These are phyloP conservation scores for Entosphenus tridentatus DNA, from an alignment of 2,113 vertebrate genomes.

Conservation along the genomic window DNA sequence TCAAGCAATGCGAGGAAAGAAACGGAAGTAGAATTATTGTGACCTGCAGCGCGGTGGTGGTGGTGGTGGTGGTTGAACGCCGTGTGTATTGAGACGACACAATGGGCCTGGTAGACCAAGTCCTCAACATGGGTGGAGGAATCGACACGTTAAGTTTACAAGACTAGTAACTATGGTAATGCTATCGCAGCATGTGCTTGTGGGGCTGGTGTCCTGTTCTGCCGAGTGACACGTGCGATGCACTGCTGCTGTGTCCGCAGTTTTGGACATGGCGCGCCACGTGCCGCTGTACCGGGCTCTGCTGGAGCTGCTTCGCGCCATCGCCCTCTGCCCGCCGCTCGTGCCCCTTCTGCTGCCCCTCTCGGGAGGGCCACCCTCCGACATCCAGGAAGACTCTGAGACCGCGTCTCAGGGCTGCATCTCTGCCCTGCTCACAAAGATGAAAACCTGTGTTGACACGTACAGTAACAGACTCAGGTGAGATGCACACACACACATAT, in stretches of 20 bases:
- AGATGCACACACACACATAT: not conserved
- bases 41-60: too few relatives aligned
- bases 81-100: too few relatives aligned
- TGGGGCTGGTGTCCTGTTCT: not conserved
- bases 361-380: slow-evolving; percentile 27
- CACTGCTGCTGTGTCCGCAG: slow-evolving; percentile 17
- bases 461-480: slow-evolving; percentile 89
- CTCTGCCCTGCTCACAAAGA: slow-evolving; percentile 80
- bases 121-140: too few relatives aligned
- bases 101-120: too few relatives aligned
- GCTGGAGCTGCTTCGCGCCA: slow-evolving; percentile 68
- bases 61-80: too few relatives aligned
- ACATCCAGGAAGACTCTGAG: not conserved
- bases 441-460: slow-evolving; percentile 97
- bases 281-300: slow-evolving; percentile 80
- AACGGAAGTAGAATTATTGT: too few relatives aligned
- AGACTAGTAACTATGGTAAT: too few relatives aligned
- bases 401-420: slow-evolving; percentile 70
- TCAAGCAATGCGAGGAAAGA: too few relatives aligned
- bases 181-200: not conserved
- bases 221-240: not conserved
- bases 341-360: slow-evolving; percentile 74
- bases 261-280: slow-evolving; percentile 88
- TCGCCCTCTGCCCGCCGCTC: slow-evolving; percentile 62
- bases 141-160: too few relatives aligned